These are phyloP conservation scores for Protophormia terraenovae DNA, from an alignment of 2,888 invertebrate genomes.

Conservation along the genomic window DNA sequence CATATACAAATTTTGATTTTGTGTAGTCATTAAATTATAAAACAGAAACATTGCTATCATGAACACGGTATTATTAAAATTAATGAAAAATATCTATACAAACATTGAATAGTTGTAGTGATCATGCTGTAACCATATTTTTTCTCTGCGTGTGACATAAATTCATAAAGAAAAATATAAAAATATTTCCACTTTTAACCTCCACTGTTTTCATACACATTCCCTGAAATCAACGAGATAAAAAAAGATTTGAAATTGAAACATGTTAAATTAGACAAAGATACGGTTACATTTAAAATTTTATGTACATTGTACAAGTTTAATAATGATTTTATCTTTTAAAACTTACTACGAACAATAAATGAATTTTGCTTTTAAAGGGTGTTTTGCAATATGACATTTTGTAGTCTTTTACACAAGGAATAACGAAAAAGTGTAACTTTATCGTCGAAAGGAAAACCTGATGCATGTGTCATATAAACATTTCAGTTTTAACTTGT, in stretches of 20 bases:
- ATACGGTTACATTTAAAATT: not conserved
- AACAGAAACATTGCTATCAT: no score
- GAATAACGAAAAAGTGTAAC: not conserved
- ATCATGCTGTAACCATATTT: no score
- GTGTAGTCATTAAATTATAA: no score
- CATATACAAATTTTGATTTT: no score
- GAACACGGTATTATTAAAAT: no score
- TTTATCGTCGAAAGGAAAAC: slow-evolving; percentile 10
- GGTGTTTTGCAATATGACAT: slow-evolving; percentile 27
- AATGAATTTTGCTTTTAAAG: not conserved
- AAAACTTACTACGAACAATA: not conserved
- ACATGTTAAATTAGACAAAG: not conserved
- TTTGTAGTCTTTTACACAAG: not conserved
- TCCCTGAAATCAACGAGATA: not conserved
- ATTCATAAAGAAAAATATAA: no score
- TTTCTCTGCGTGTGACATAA: no score
- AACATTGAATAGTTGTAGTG: no score
- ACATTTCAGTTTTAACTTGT: not conserved
- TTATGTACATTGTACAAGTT: not conserved
- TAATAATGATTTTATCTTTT: not conserved
- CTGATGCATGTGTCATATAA: slow-evolving; percentile 45
- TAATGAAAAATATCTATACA: no score
- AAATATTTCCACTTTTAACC: no score
- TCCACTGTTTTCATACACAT: not conserved
- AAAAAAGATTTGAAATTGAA: not conserved